Evolutionary conservation across 30 jellyfish, hydroid and myxozoan genomes (phyloP).

Genomic region (Hydractinia symbiolongicarpus): DNA sequence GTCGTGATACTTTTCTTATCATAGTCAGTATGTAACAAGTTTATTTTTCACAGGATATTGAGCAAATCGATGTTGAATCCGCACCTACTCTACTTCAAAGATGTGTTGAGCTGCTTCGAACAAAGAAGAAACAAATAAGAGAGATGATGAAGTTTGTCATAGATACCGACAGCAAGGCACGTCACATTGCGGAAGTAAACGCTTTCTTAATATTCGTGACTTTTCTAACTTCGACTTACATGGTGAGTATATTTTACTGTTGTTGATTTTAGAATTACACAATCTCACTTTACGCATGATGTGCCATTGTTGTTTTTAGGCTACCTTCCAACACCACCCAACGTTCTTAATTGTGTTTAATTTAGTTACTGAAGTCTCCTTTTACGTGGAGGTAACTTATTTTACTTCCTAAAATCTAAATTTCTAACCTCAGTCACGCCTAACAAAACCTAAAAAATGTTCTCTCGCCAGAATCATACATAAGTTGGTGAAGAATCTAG

Average conservation of each 20-base stretch:
- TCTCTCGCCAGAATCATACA: no score
- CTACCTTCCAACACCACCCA: slow-evolving; percentile 43
- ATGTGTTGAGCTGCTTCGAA: not conserved
- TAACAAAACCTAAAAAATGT: no score
- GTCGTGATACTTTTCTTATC: not conserved
- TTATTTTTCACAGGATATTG: no score
- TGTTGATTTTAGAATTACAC: not conserved
- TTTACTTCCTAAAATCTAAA: no score
- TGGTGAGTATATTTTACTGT: slow-evolving; percentile 29
- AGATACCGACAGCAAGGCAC: slow-evolving; percentile 28
- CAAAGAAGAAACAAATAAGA: slow-evolving; percentile 13
- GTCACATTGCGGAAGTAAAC: slow-evolving; percentile 33
- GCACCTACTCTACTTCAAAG: slow-evolving; percentile 3
- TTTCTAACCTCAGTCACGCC: no score
- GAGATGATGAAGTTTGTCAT: slow-evolving; percentile 35
- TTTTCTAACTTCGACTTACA: slow-evolving; percentile 46
- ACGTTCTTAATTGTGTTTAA: slow-evolving; percentile 1
- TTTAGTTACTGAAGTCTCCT: slow-evolving; percentile 53
- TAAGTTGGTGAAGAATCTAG: no score
- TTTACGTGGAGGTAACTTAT: slow-evolving; percentile 45
- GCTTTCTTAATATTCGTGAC: slow-evolving; percentile 35
- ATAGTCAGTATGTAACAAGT: not conserved
- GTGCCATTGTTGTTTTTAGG: slow-evolving; percentile 17
- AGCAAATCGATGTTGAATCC: slow-evolving; percentile 15
- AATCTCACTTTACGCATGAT: not conserved